Base-by-base conservation (phyloP, 2,113 vertebrate genomes). In the Heterotilapia buettikoferi region DNA sequence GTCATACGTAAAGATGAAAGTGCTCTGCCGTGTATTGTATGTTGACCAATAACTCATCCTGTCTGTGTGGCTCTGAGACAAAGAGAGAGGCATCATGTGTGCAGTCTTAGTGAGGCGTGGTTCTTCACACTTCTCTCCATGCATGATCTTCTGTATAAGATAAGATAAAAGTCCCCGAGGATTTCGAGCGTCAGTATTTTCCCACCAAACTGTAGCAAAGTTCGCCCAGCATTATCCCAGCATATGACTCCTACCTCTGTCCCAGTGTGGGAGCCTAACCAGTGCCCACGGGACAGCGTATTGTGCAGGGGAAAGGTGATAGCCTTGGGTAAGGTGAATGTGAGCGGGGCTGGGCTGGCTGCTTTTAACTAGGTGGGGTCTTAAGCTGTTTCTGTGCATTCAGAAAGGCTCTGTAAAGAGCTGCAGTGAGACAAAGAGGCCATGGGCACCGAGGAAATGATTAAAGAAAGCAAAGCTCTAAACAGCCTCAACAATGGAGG, bases 281-380 rank as follows among this genome's bases (percentile, higher is more conserved):
- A 86, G 86, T 85, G 88, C 92, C 92, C 92, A 87, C 2, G 89
- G 92, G 92, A 95, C 21, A 3, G 18, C 36, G 82, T 50, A 89
- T 95, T 96, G 92, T 95, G 84, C 50, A 53, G 82, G 84, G 84
- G 95, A 94, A 96, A 96, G 83, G 50, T 18, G 94, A 96, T 96
- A 95, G 94, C 93, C 93, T 96, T 94, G 94, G 92, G 94, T 95
- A 94, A 92, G 85, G 91, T 87, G 89, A 96, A 94, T 38, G 89
- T 93, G 94, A 95, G 90, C 73, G 6, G 84, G 86, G 63, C 68
- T 88, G 90, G 93, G 89, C 83, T 24, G 54, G 73, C 31, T 59
- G n/a, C 87, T 94, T 85, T 89, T 40, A 87, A 79, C 33, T 89
- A 91, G 93, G 95, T 93, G 94, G 90, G 91, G 92, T 93, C 87